Conservation (phyloP, 1,140 invertebrate genomes). For the Euborellia annulipes region DNA sequence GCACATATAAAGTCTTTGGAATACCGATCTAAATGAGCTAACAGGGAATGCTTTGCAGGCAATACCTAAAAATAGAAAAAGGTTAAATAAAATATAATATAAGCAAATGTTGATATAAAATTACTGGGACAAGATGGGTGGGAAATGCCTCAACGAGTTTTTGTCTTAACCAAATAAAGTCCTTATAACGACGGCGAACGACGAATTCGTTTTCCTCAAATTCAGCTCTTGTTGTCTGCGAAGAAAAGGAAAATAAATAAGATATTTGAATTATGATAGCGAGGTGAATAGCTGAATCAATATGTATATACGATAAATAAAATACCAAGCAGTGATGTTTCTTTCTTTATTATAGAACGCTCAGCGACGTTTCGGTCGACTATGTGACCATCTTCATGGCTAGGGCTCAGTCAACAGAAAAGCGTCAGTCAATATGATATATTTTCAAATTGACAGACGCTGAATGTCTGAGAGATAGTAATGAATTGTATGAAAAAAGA, state of each 20-base stretch:
- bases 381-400: no score
- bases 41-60: constrained; percentile 53
- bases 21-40: constrained; percentile 54
- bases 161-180: constrained; percentile 56
- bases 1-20: constrained; percentile 56
- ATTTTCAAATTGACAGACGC: no score
- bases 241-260: constrained; percentile 10
- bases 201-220: constrained; percentile 48
- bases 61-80: constrained; percentile 39
- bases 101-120: constrained; percentile 6
- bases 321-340: no score
- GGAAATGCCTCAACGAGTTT: constrained; percentile 47
- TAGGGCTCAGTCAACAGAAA: no score
- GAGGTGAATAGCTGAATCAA: no score
- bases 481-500: no score
- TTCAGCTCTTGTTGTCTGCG: constrained; percentile 44
- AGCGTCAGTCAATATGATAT: no score
- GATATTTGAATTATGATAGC: no score
- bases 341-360: no score
- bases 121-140: constrained; percentile 52
- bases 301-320: no score
- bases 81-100: constrained; percentile 4
- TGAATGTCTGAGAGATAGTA: no score
- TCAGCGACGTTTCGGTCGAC: no score
- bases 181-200: constrained; percentile 55